Evolutionary conservation across 1,140 invertebrate species (phyloP), one percentile per base, ranked within the genome.

Genomic region (Drosophila nasuta): DNA sequence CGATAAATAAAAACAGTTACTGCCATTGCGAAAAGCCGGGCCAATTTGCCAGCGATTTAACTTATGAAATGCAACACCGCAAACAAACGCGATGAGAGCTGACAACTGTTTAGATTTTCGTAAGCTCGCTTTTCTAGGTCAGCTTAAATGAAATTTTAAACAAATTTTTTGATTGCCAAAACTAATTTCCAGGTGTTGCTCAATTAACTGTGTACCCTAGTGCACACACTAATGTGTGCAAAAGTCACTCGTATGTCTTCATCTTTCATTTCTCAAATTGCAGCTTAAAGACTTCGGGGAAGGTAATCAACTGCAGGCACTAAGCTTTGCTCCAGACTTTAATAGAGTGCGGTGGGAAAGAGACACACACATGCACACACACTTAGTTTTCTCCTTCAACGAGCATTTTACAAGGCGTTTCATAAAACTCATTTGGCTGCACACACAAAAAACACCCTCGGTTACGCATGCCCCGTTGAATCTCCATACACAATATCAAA

Each of bases 211-310:
- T 67, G n/a, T n/a, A 41, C 54, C 33, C 17, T 46, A 41, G 5
- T 69, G 41, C 59, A 41, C 77, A 76, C 82, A 82, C 75, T 87
- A 86, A 87, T 86, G 72, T 82, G 79, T 82, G 79, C 79, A 87
- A 81, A 86, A 15, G 63, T 65, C 68, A 62, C 60, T n/a, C 38
- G 74, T 58, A 30, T 30, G 46, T 30, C 7, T 28, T 66, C 72
- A 72, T 79, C 79, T 79, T 66, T 81, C 72, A 60, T 66, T 65
- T 66, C 62, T 65, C 46, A 87, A 83, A 81, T 88, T 74, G 78
- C 82, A 81, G 68, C 56, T 82, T 64, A 49, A 58, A 64, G 56
- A 70, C 28, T 63, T 33, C 20, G 20, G 20, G 28, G 48, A 43
- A 73, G 41, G 41, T 60, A 66, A 58, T 75, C 59, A 51, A 48